These are phyloP conservation scores for Stictonetta naevosa DNA, from an alignment of 2,113 vertebrate genomes.

Conservation along the genomic window DNA sequence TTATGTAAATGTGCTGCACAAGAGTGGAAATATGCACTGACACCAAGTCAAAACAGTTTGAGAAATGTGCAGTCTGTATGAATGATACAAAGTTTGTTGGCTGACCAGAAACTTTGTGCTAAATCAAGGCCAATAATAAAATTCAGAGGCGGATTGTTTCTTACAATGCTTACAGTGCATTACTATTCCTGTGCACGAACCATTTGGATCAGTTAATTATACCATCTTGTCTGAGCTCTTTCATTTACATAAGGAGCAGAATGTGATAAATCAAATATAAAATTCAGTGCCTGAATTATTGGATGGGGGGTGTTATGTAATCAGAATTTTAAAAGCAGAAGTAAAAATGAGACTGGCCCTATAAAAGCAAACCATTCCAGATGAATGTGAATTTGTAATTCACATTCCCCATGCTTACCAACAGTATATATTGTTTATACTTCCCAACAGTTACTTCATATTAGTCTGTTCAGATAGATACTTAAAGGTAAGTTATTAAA, in stretches of 20 bases:
- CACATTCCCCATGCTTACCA: neutral
- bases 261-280: slow-evolving; percentile 20
- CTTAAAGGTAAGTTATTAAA: neutral
- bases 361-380: neutral
- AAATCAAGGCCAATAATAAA: slow-evolving; percentile 21
- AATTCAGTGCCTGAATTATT: slow-evolving; percentile 10
- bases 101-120: slow-evolving; percentile 18
- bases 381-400: slow-evolving; percentile 4
- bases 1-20: neutral
- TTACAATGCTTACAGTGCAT: neutral
- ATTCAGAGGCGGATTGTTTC: slow-evolving; percentile 39
- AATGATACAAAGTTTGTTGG: slow-evolving; percentile 14
- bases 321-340: slow-evolving; percentile 33
- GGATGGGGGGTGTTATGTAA: slow-evolving; percentile 5
- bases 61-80: slow-evolving; percentile 1
- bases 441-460: neutral
- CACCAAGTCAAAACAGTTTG: slow-evolving; percentile 1
- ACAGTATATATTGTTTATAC: neutral
- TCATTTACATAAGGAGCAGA: slow-evolving; percentile 23
- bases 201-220: neutral
- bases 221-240: neutral
- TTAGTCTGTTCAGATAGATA: neutral
- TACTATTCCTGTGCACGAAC: neutral
- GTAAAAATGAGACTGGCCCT: neutral
- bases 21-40: neutral